Base-by-base conservation (phyloP, 2,797 vertebrate genomes). In the Manis crassicaudata region DNA sequence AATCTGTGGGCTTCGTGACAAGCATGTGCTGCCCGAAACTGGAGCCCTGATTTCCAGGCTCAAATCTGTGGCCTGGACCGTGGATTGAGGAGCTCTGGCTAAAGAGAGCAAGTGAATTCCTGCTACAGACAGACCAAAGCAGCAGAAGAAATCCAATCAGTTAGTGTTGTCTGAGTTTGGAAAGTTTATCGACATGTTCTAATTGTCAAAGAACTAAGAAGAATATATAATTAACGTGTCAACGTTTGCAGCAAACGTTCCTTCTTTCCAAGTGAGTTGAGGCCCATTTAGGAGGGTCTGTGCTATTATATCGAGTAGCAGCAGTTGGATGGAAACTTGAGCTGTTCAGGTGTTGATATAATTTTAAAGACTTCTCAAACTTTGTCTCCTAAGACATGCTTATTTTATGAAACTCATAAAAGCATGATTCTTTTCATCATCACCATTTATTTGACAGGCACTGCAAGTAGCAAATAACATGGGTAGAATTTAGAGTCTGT, bases 131-230 rank as follows among this genome's bases (percentile, higher is more conserved):
- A 95, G 43, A 37, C 6, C 21, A 75, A 25, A 87, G 43, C 20
- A 46, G 27, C 67, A 63, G 60, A 82, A 63, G 46, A 83, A 80
- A 76, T 75, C 43, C 32, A 79, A 43, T 40, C 72, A 77, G 62
- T 83, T 83, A 86, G 27, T 75, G 6, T 76, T 95, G 77, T 37
- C 29, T 95, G 46, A 46, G 29, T 85, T 92, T 46, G 90, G 46
- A 62, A 82, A 93, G 43, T 76, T 76, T 67, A 76, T 67, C 73
- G 63, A 83, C 21, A 62, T 75, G 50, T 67, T 95, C 12, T 77
- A 62, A 23, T 75, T 40, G 56, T 90, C 46, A 94, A 40, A n/a
- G 17, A 94, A 88, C n/a, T 90, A 52, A 79, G 80, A 65, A 18
- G 16, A 84, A 27, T 56, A 63, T 65, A 23, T 23, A 54, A 17